Evolutionary conservation across 1,140 invertebrate genomes (phyloP).

Genomic region (Dendrolimus punctatus): DNA sequence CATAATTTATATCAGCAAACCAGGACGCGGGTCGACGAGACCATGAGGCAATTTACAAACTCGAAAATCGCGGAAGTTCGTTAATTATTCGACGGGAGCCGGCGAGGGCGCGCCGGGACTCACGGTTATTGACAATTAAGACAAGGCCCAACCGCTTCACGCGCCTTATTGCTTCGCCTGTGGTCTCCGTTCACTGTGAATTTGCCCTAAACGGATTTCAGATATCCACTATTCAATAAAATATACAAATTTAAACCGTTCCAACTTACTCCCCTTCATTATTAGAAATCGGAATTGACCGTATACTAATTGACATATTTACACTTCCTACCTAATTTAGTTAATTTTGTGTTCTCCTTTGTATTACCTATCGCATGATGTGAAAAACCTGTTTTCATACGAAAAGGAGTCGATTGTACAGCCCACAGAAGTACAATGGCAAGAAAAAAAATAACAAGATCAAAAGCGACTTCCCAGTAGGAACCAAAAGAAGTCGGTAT

Average conservation of each 20-base stretch:
- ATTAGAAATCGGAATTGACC: too few species aligned
- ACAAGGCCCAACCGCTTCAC: slow-evolving; percentile 49
- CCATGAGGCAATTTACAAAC: slow-evolving; percentile 69
- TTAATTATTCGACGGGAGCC: slow-evolving; percentile 63
- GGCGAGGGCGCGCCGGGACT: slow-evolving; percentile 41
- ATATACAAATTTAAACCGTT: slow-evolving; percentile 2
- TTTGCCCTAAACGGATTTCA: slow-evolving; percentile 18
- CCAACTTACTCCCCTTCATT: too few species aligned
- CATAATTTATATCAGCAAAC: slow-evolving; percentile 64
- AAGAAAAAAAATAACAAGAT: too few species aligned
- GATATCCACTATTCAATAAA: slow-evolving; percentile 41
- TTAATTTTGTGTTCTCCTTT: too few species aligned
- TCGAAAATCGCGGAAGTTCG: slow-evolving; percentile 69
- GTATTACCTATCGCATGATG: too few species aligned
- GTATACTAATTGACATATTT: too few species aligned
- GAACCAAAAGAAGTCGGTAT: too few species aligned
- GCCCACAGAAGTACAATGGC: too few species aligned
- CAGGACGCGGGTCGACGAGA: slow-evolving; percentile 58
- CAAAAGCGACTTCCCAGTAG: too few species aligned
- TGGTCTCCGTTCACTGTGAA: slow-evolving; percentile 12
- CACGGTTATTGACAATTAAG: slow-evolving; percentile 69
- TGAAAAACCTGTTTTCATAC: too few species aligned
- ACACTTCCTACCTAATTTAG: too few species aligned
- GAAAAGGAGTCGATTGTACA: too few species aligned
- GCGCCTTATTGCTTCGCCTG: slow-evolving; percentile 43